Evolutionary conservation across 2,797 vertebrate species (phyloP).

Genomic region (Tragopan temminckii): DNA sequence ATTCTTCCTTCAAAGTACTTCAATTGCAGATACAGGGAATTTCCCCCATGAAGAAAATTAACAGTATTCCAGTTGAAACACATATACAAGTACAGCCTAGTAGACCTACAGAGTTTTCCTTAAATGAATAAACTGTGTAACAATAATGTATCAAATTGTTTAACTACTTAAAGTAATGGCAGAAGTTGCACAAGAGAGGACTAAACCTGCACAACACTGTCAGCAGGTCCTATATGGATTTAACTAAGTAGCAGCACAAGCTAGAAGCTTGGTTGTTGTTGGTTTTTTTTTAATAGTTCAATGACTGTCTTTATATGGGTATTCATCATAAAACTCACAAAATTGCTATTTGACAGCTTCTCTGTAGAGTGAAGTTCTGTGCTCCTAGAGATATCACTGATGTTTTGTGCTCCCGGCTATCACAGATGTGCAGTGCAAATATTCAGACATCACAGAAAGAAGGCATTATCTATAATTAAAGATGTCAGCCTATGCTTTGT

Average conservation of each 20-base stretch:
- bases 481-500: not conserved
- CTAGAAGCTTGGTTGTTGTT: not conserved
- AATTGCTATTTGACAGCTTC: not conserved
- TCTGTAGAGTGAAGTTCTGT: not conserved
- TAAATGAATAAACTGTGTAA: not conserved
- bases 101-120: not conserved
- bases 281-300: not conserved
- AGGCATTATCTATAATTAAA: not conserved
- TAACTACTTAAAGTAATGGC: too few species aligned
- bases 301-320: accelerated
- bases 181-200: not conserved
- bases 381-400: not conserved
- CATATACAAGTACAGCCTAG: not conserved
- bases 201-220: not conserved
- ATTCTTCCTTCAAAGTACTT: not conserved
- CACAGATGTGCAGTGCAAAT: not conserved
- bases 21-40: not conserved
- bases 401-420: not conserved
- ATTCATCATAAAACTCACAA: not conserved
- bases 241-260: not conserved
- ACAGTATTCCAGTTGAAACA: not conserved
- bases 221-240: not conserved
- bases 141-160: not conserved
- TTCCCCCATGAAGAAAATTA: not conserved
- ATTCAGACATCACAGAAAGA: not conserved